Conservation (phyloP, 1,140 invertebrate species). For the Cyrtorhinus lividipennis region DNA sequence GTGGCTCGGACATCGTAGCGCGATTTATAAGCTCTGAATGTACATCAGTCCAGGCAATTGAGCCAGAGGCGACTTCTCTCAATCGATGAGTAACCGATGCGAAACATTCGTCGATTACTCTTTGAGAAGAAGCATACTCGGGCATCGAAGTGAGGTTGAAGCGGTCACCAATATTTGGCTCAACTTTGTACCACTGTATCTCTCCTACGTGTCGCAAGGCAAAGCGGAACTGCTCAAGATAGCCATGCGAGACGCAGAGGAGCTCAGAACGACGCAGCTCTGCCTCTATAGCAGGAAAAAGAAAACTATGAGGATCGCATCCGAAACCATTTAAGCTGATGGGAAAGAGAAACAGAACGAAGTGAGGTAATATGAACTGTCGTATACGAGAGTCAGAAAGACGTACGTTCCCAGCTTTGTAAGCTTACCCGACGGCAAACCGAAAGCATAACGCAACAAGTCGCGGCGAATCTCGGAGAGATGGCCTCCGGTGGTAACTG, state of each 20-base stretch:
- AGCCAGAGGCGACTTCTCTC: too few relatives aligned
- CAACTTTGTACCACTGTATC: neutral
- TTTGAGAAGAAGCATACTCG: neutral
- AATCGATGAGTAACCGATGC: too few relatives aligned
- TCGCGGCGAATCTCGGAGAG: too few relatives aligned
- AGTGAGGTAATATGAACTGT: neutral
- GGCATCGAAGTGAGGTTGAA: neutral
- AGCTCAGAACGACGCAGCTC: neutral
- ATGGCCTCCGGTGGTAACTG: neutral
- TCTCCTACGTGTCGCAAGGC: neutral
- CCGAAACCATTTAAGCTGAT: neutral
- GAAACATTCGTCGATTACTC: neutral
- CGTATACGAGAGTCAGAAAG: neutral
- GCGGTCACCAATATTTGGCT: neutral
- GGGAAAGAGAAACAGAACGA: neutral
- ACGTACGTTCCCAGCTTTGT: too few relatives aligned
- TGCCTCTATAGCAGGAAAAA: neutral
- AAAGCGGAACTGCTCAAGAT: neutral
- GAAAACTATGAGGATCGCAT: neutral
- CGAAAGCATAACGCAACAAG: neutral
- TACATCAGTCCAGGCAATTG: too few relatives aligned
- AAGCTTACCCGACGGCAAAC: neutral
- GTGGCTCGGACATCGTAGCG: neutral
- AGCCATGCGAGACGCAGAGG: neutral
- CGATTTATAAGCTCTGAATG: neutral